Percentiles rank a stretch among this genome's conserved stretches.
phyloP scores from a whole-genome alignment of 2,113 vertebrate species.

The Pteruthius melanotis region DNA sequence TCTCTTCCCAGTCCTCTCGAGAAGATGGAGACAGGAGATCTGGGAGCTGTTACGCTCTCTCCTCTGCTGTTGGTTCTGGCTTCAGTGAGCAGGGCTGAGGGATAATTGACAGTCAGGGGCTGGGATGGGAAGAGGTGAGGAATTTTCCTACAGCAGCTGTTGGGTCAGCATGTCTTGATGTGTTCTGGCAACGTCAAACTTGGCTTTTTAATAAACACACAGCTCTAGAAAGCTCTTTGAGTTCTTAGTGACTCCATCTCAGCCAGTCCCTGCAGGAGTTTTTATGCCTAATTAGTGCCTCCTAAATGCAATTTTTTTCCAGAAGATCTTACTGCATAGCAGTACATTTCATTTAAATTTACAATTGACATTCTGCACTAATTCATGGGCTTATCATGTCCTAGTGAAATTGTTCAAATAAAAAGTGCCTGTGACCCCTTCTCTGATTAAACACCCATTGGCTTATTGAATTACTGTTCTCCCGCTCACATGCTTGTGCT shows the following conservation, averaged over 20 bases:
- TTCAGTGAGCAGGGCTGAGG: not conserved
- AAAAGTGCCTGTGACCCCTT: not conserved
- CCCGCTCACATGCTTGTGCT: not conserved
- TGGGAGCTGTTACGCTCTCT: not conserved
- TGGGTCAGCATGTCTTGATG: not conserved
- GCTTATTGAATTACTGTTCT: not conserved
- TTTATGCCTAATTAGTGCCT: not conserved
- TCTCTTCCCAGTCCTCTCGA: not conserved
- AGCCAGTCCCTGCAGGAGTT: not conserved
- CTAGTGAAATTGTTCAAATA: not conserved
- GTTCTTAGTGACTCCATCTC: not conserved
- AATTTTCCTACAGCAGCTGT: not conserved
- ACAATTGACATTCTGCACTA: not conserved
- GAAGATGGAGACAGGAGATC: not conserved
- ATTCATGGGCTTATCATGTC: not conserved
- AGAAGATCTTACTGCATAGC: not conserved
- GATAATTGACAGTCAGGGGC: not conserved
- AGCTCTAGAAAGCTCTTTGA: not conserved
- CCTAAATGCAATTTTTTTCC: not conserved
- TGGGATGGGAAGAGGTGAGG: not conserved
- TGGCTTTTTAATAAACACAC: not conserved
- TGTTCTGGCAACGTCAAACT: rapidly evolving
- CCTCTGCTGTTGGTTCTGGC: not conserved
- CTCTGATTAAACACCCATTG: not conserved
- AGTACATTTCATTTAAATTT: not conserved